Evolutionary conservation across 2,797 vertebrate species (phyloP), one percentile per base, ranked within the genome.

Genomic region (Lithobates sylvaticus): DNA sequence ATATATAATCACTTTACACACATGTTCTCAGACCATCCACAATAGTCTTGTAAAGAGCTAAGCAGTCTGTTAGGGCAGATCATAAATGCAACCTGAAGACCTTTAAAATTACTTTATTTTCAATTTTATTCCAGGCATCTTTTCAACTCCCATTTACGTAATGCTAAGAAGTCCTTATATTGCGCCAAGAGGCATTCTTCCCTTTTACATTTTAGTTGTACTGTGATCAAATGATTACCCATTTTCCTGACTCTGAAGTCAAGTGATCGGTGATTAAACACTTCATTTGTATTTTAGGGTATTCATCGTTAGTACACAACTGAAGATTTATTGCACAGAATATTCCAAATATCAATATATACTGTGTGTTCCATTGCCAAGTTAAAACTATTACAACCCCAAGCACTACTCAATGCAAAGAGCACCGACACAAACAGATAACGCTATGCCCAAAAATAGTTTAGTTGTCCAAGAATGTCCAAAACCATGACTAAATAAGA

Each of bases 61-160:
- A 67, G 81, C 39, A 39, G 8, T 77, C 84, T 81, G 64, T 77
- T 72, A 82, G 65, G 42, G 10, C 29, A 72, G 65, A 72, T 82
- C 36, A 50, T 86, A 86, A 86, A 86, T 77, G 29, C 61, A 82
- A 76, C 67, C 54, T 61, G 61, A 5, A 79, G 77, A 78, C 50
- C 76, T 79, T 65, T 79, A 73, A 61, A 71, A 58, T 68, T 72
- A 70, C 54, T 71, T 78, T 23, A 23, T 23, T 71, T 39, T 82
- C 29, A 50, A 68, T 47, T 71, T 81, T 81, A 58, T 68, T 67
- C 42, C n/a, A 27, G 9, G 23, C 39, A 76, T 50, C 61, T 75
- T 68, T 54, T 68, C 12, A 42, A 76, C 18, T 36, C 73, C 64
- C 26, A 12, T 47, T 68, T 65, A 83, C 61, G 70, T 74, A 73